These are phyloP conservation scores for Lepetodrilus schrolli DNA, from an alignment of 2,888 invertebrate species.

Conservation along the genomic window DNA sequence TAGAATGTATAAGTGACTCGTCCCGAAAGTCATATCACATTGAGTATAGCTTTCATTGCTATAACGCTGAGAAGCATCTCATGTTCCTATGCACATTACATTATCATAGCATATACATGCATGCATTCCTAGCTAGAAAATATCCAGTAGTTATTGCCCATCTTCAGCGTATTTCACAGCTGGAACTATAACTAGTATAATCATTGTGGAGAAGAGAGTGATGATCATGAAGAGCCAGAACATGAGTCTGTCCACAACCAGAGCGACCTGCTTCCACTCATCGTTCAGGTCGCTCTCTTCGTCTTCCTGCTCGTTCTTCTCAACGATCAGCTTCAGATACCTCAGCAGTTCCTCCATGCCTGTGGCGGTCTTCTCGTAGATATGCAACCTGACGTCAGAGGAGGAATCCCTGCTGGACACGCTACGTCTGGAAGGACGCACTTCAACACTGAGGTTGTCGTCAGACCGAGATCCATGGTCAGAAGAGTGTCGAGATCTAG, in stretches of 20 bases:
- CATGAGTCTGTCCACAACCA: conserved; percentile 68
- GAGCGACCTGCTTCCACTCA: conserved; percentile 73
- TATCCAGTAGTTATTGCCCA: too few relatives aligned
- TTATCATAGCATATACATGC: too few relatives aligned
- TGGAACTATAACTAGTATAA: conserved; percentile 67
- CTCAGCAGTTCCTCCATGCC: conserved; percentile 66
- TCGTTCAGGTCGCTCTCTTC: conserved; percentile 61
- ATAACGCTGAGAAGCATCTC: too few relatives aligned
- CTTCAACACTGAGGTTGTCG: conserved; percentile 43
- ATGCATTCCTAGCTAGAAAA: too few relatives aligned
- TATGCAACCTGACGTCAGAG: conserved; percentile 37
- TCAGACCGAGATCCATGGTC: conserved; percentile 24
- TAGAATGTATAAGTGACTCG: too few relatives aligned
- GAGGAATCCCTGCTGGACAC: conserved; percentile 47
- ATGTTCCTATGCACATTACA: too few relatives aligned
- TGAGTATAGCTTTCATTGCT: too few relatives aligned
- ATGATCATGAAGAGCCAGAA: conserved; percentile 68
- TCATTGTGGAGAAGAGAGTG: conserved; percentile 61
- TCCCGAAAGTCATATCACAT: too few relatives aligned
- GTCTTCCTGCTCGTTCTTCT: conserved; percentile 67
- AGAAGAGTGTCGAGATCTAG: background rate
- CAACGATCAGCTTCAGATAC: conserved; percentile 65
- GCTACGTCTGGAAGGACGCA: conserved; percentile 38
- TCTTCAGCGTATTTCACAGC: conserved; percentile 46
- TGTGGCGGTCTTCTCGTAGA: conserved; percentile 37